A percentile compares a stretch with the other conserved stretches of the same genome.
These are phyloP conservation scores for Bicyclus anynana DNA, from an alignment of 1,140 invertebrate genomes.

Conservation along the genomic window DNA sequence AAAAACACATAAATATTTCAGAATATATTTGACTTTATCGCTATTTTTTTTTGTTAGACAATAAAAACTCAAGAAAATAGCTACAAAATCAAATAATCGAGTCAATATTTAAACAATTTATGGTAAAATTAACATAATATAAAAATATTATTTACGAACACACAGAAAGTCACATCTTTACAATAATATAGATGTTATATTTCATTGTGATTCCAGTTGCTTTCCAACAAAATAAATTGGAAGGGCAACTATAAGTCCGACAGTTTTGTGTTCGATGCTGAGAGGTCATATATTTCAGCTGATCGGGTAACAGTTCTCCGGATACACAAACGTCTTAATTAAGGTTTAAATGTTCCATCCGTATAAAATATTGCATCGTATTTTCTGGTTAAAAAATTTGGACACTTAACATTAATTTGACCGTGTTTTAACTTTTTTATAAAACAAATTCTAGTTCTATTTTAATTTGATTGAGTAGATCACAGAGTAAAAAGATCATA, in stretches of 20 bases:
- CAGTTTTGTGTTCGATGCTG: conserved; percentile 47
- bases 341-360: conserved; percentile 43
- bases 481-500: too few species aligned
- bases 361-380: conserved; percentile 53
- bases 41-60: too few species aligned
- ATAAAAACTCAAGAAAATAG: too few species aligned
- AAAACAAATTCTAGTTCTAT: conserved; percentile 1
- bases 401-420: conserved; percentile 33
- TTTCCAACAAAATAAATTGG: conserved; percentile 57
- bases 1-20: too few species aligned
- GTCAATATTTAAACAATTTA: too few species aligned
- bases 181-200: conserved; percentile 38
- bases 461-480: conserved; percentile 1
- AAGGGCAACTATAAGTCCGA: conserved; percentile 43
- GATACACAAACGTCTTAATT: conserved; percentile 63
- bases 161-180: background rate
- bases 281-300: conserved; percentile 50
- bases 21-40: too few species aligned
- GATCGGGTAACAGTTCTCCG: conserved; percentile 36
- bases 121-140: too few species aligned
- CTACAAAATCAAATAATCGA: too few species aligned
- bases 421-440: conserved; percentile 19
- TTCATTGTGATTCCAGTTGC: conserved; percentile 40
- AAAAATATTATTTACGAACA: background rate
- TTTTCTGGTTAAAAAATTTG: conserved; percentile 32